A percentile compares a stretch with the other conserved stretches of the same genome.
These are phyloP conservation scores for Hapalemur alaotrensis DNA, from an alignment of 2,797 vertebrate genomes.

Conservation along the genomic window DNA sequence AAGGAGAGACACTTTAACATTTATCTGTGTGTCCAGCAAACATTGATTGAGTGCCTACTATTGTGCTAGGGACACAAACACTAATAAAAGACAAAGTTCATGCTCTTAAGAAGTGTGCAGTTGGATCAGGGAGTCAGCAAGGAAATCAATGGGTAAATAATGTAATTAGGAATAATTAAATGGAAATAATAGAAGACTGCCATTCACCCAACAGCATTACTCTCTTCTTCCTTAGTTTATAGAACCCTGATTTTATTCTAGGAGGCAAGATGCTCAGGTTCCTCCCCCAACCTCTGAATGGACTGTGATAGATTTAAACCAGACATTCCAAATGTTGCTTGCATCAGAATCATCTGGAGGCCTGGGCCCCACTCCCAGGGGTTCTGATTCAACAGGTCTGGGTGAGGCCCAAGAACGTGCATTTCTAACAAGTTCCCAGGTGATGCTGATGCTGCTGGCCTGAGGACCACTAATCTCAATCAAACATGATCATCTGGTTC, in stretches of 20 bases:
- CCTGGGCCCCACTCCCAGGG: neutral
- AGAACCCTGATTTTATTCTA: neutral
- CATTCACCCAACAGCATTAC: neutral
- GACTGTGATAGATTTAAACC: neutral
- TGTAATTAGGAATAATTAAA: neutral
- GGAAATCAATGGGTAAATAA: neutral
- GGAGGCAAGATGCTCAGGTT: neutral
- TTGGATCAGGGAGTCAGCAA: neutral
- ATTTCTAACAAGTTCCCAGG: neutral
- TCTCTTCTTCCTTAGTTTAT: neutral
- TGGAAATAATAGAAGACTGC: neutral
- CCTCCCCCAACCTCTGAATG: neutral
- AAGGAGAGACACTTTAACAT: conserved; percentile 8
- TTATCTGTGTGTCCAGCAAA: neutral
- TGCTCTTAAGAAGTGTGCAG: neutral
- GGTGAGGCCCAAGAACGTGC: neutral
- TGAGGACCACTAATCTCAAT: neutral
- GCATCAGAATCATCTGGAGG: neutral
- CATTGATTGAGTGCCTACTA: neutral
- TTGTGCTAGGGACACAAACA: neutral
- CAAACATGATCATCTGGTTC: neutral
- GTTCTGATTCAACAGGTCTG: neutral
- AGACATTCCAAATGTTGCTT: neutral
- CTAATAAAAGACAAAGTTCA: neutral
- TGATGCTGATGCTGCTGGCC: neutral